Conservation (phyloP, 2,888 invertebrate genomes). For the Trichopoda pennipes region DNA sequence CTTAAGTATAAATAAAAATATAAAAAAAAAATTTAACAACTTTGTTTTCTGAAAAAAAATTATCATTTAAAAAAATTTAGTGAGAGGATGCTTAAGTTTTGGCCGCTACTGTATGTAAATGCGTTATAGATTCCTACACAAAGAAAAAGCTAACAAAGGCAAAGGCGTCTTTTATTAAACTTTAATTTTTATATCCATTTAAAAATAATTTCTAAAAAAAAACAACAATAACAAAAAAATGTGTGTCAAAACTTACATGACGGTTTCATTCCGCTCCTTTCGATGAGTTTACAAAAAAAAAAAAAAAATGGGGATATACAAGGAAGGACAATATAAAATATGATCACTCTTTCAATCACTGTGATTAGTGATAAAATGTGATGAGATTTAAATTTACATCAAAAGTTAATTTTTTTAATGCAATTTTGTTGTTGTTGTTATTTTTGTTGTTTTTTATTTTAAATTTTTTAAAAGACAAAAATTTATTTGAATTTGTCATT, state of each 20-base stretch:
- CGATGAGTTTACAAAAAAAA: too few species aligned
- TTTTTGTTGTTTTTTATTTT: constrained; percentile 26
- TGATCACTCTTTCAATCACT: constrained; percentile 1
- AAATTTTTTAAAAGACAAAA: constrained; percentile 24
- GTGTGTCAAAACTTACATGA: constrained; percentile 44
- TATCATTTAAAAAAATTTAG: too few species aligned
- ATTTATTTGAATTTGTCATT: constrained; percentile 49
- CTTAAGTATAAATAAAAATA: too few species aligned
- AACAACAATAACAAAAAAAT: background rate
- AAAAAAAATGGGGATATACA: background rate
- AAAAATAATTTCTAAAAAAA: background rate
- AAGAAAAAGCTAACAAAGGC: background rate
- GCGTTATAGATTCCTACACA: too few species aligned
- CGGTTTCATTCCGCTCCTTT: constrained; percentile 12
- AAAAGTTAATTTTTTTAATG: constrained; percentile 10
- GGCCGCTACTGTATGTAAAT: too few species aligned
- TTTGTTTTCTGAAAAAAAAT: too few species aligned
- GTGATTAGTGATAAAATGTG: background rate
- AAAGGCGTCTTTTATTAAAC: too few species aligned
- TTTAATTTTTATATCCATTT: too few species aligned
- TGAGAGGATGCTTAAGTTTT: too few species aligned
- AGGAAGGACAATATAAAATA: background rate
- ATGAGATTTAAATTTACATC: constrained; percentile 9
- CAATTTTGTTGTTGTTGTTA: too few species aligned
- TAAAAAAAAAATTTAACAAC: too few species aligned